Evolutionary conservation across 2,888 invertebrate genomes (phyloP).

Genomic region (Scaptomyza reducta): DNA sequence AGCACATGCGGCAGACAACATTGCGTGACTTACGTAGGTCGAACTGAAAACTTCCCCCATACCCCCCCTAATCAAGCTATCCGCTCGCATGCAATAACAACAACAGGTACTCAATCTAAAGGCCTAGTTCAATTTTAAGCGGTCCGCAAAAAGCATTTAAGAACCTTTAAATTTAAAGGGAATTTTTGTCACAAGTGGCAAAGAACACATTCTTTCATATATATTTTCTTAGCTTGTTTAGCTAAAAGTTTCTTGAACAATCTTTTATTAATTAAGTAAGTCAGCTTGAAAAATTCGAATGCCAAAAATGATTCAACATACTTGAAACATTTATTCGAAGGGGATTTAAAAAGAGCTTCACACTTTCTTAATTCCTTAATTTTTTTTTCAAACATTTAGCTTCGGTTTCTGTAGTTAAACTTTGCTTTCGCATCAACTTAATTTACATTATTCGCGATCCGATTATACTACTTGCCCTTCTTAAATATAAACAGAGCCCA

Average conservation of each 20-base stretch:
- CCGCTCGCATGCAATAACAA: constrained; percentile 24
- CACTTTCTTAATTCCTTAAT: too few relatives aligned
- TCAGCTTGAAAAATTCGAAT: too few relatives aligned
- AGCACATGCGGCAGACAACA: constrained; percentile 51
- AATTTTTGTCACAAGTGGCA: background rate
- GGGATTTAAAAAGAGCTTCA: too few relatives aligned
- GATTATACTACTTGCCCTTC: background rate
- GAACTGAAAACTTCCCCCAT: constrained; percentile 14
- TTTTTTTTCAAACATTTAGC: background rate
- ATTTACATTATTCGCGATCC: background rate
- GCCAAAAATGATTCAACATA: too few relatives aligned
- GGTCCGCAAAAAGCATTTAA: constrained; percentile 4
- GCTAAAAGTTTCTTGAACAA: too few relatives aligned
- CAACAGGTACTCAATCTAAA: constrained; percentile 54
- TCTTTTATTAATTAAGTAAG: too few relatives aligned
- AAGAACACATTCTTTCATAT: background rate
- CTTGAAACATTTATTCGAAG: too few relatives aligned
- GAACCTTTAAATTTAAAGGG: constrained; percentile 11
- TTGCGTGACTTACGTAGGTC: constrained; percentile 79
- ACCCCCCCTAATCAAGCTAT: background rate
- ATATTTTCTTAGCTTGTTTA: too few relatives aligned
- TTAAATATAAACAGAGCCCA: constrained; percentile 17
- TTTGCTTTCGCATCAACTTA: background rate
- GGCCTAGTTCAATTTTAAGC: constrained; percentile 74
- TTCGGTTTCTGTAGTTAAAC: background rate